Base-by-base conservation (phyloP, 1,140 invertebrate genomes). In the Tetraneura akinire region DNA sequence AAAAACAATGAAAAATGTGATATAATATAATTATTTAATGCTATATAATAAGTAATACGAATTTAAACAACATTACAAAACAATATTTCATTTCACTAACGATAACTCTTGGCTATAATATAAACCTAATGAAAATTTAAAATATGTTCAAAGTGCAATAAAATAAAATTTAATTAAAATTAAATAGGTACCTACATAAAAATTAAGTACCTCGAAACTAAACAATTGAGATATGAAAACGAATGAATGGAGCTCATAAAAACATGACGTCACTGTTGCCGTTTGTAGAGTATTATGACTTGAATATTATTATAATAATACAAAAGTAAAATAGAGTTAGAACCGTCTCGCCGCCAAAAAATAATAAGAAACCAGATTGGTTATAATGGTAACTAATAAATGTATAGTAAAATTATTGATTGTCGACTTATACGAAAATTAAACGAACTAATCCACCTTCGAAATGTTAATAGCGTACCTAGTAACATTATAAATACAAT, bases 21-120 rank as follows among this genome's bases (percentile, higher is more conserved):
- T 66, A 66, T 42, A 14, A 66, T 66, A n/a, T 18, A 29, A 66
- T 66, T 37, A n/a, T 62, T 64, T 66, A 21, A 66, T 14, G n/a
- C 10, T 42, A n/a, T n/a, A n/a, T n/a, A n/a, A n/a, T n/a, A n/a
- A n/a, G n/a, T n/a, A 66, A 42, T 66, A 42, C 13, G n/a, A 66
- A 62, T 32, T 18, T 3, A 62, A 32, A 18, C 32, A 42, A 37
- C n/a, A 23, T 57, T 60, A 32, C 4, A 60, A 6, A 16, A 60
- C 4, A 60, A 37, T 37, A 37, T 37, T 4, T 37, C 32, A 37
- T 37, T 8, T 3, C 3, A 37, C 32, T 8, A 37, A 37, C 32
- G 3, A 37, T 37, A 37, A 37, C 32, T 37, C 3, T 37, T 37
- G 8, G 3, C 32, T 37, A 37, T 37, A 37, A 37, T 8, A 8